These are phyloP conservation scores for Cephonodes hylas DNA, from an alignment of 2,888 invertebrate genomes.

Conservation along the genomic window DNA sequence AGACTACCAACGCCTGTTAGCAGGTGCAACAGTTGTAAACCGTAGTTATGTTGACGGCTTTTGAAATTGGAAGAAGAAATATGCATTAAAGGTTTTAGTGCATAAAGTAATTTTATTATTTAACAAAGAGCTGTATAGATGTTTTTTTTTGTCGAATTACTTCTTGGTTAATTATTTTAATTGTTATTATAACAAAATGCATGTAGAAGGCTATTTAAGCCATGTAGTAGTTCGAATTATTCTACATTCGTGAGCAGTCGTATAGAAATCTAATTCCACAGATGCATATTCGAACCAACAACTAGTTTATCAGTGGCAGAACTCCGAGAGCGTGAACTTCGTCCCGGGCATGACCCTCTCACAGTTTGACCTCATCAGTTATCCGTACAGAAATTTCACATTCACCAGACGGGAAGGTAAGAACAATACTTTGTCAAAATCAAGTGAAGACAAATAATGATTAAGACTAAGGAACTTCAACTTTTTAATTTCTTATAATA, in stretches of 20 bases:
- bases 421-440: slow-evolving; percentile 13
- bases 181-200: background rate
- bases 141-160: too few species aligned
- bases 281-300: slow-evolving; percentile 94
- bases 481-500: too few species aligned
- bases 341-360: slow-evolving; percentile 95
- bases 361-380: slow-evolving; percentile 95
- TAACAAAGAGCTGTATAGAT: too few species aligned
- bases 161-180: too few species aligned
- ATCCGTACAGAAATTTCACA: slow-evolving; percentile 90
- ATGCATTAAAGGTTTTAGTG: too few species aligned
- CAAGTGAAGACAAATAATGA: slow-evolving; percentile 15
- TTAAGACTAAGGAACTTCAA: background rate
- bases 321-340: slow-evolving; percentile 90
- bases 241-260: background rate
- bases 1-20: too few species aligned
- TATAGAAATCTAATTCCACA: slow-evolving; percentile 53
- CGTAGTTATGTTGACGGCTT: too few species aligned
- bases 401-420: slow-evolving; percentile 89
- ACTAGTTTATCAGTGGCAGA: slow-evolving; percentile 93
- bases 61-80: too few species aligned
- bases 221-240: background rate
- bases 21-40: too few species aligned
- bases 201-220: background rate
- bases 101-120: too few species aligned